Conservation (phyloP, 2,888 invertebrate species). For the Syritta pipiens region DNA sequence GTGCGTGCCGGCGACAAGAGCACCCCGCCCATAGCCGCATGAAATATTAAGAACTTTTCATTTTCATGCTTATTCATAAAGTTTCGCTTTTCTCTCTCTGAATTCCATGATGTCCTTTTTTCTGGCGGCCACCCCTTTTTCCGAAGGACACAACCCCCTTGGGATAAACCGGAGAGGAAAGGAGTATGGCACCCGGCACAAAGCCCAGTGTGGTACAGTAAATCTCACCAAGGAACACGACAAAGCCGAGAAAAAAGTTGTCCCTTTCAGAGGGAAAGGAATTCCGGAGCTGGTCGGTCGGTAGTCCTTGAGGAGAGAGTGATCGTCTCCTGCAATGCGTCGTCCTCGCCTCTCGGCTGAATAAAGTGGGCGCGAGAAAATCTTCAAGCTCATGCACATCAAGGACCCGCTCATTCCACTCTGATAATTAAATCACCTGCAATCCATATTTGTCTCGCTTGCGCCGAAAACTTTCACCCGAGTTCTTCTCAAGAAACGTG, state of each 20-base stretch:
- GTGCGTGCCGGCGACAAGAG: slow-evolving; percentile 26
- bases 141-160: slow-evolving; percentile 11
- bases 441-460: slow-evolving; percentile 51
- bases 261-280: not conserved
- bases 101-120: slow-evolving; percentile 43
- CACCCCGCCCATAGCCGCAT: not conserved
- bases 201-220: slow-evolving; percentile 40
- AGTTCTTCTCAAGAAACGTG: slow-evolving; percentile 7
- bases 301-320: too few relatives aligned
- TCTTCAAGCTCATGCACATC: slow-evolving; percentile 11
- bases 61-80: slow-evolving; percentile 46
- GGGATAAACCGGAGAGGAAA: slow-evolving; percentile 23
- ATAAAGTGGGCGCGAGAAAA: not conserved
- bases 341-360: too few relatives aligned
- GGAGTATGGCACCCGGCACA: slow-evolving; percentile 16
- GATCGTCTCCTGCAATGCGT: too few relatives aligned
- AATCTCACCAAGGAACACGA: slow-evolving; percentile 29
- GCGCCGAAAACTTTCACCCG: not conserved
- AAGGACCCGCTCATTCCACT: slow-evolving; percentile 41
- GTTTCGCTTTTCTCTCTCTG: slow-evolving; percentile 44
- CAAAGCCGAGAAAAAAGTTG: slow-evolving; percentile 21
- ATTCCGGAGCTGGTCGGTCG: too few relatives aligned
- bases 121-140: slow-evolving; percentile 10
- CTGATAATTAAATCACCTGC: slow-evolving; percentile 44
- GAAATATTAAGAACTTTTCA: slow-evolving; percentile 53